Percentiles rank a stretch among this genome's conserved stretches.
These are phyloP conservation scores for Drosophila tani DNA, from an alignment of 1,140 invertebrate species.

Conservation along the genomic window DNA sequence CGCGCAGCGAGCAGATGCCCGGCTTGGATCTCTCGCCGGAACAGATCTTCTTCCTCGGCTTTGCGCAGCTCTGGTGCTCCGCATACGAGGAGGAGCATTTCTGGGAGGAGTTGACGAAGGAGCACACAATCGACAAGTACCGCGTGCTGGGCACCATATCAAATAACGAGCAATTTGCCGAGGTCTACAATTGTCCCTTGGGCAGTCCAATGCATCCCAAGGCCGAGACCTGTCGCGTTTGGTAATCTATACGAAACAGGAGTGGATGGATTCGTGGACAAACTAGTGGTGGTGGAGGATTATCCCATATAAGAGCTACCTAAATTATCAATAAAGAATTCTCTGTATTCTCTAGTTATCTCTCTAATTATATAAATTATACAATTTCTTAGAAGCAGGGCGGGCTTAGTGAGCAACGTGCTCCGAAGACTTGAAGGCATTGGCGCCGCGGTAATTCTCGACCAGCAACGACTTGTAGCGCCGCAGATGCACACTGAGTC, in stretches of 20 bases:
- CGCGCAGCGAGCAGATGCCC: conserved; percentile 89
- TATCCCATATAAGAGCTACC: too few relatives aligned
- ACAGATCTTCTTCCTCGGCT: conserved; percentile 96
- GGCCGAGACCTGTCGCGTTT: conserved; percentile 84
- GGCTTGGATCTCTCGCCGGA: conserved; percentile 93
- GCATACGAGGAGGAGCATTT: conserved; percentile 68
- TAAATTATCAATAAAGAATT: neutral
- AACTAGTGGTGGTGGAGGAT: neutral
- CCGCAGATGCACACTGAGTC: conserved; percentile 85
- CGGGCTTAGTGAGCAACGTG: conserved; percentile 34
- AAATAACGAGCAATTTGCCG: conserved; percentile 88
- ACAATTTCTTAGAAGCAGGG: neutral
- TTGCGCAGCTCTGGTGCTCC: conserved; percentile 89
- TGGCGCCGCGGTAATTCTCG: conserved; percentile 86
- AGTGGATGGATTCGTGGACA: neutral
- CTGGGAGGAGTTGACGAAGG: conserved; percentile 69
- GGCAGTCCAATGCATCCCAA: conserved; percentile 88
- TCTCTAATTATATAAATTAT: neutral
- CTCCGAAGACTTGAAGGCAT: conserved; percentile 81
- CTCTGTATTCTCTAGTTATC: neutral
- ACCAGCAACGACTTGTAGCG: conserved; percentile 87
- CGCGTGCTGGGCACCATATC: conserved; percentile 89
- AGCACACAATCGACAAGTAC: conserved; percentile 75
- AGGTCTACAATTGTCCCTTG: conserved; percentile 87
- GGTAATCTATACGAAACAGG: conserved; percentile 32